Percentiles rank a stretch among this genome's conserved stretches.
These are phyloP conservation scores for Alitta virens DNA, from an alignment of 2,888 invertebrate species.

Conservation along the genomic window DNA sequence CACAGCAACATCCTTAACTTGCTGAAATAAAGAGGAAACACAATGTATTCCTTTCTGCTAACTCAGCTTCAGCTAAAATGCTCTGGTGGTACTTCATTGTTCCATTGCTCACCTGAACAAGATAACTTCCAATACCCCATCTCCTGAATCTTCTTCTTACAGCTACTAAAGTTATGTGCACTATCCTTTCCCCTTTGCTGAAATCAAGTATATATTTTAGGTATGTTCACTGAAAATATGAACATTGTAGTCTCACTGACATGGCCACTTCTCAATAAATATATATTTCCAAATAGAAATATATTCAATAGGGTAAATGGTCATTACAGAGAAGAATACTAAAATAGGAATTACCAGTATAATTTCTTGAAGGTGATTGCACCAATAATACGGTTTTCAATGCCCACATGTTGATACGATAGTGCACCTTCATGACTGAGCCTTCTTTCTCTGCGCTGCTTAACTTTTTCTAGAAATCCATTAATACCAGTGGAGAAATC, in stretches of 20 bases:
- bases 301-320: background rate
- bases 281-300: too few relatives aligned
- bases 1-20: constrained; percentile 51
- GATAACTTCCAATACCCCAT: constrained; percentile 54
- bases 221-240: background rate
- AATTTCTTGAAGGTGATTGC: constrained; percentile 56
- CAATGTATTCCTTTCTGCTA: background rate
- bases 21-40: constrained; percentile 36
- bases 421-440: constrained; percentile 34
- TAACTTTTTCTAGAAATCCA: constrained; percentile 45
- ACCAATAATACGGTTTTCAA: constrained; percentile 54
- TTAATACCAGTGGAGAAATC: constrained; percentile 54
- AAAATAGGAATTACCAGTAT: constrained; percentile 35
- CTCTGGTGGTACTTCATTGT: background rate
- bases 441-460: constrained; percentile 37
- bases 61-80: background rate
- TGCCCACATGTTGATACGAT: constrained; percentile 41
- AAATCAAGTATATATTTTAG: too few relatives aligned
- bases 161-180: constrained; percentile 53
- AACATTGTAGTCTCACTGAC: background rate
- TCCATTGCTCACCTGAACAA: constrained; percentile 42
- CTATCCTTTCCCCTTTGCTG: constrained; percentile 52
- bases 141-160: constrained; percentile 50
- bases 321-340: background rate
- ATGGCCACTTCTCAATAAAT: too few relatives aligned